Evolutionary conservation across 2,113 vertebrate genomes (phyloP), one percentile per base, ranked within the genome.

Genomic region (Pseudolaguvia tuberculata): DNA sequence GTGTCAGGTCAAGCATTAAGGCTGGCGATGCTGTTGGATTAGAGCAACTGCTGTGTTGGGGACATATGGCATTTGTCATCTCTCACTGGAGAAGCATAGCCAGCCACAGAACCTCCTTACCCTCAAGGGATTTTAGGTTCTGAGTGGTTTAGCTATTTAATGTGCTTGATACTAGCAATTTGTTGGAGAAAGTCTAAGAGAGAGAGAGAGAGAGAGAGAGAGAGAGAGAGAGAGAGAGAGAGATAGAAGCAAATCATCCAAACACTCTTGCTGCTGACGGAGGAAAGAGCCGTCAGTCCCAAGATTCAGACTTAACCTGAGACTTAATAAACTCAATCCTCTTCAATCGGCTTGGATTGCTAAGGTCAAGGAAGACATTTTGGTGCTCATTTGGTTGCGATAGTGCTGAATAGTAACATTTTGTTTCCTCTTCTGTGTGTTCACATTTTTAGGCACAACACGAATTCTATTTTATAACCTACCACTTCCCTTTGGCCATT

Each of bases 61-160:
- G 86, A 88, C 88, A 88, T 88, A 87, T 88, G 87, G 90, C 86
- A 90, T 90, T 89, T 89, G 87, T 86, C 87, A 89, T 88, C 85
- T 86, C 87, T 86, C 84, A 89, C 86, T 85, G 84, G 87, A 84
- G 68, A 84, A 67, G 73, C 50, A 7, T 80, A 85, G 81, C 78
- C 79, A 78, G 81, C 72, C 83, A 81, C 73, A 79, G 76, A 83
- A 84, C 83, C 50, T 50, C 63, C 25, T 78, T 82, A 84, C 80
- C 82, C 78, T 84, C 83, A 78, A 84, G 57, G 88, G 88, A 85
- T 88, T 89, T 88, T 87, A 82, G 86, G 85, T 86, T 88, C 82
- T 79, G 84, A 87, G 85, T 87, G 81, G 85, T 89, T 88, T 89
- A 87, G 87, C 85, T 87, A 86, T 90, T 90, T 88, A 88, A 86